These are phyloP conservation scores for Latheticus oryzae DNA, from an alignment of 2,888 invertebrate species.

Conservation along the genomic window DNA sequence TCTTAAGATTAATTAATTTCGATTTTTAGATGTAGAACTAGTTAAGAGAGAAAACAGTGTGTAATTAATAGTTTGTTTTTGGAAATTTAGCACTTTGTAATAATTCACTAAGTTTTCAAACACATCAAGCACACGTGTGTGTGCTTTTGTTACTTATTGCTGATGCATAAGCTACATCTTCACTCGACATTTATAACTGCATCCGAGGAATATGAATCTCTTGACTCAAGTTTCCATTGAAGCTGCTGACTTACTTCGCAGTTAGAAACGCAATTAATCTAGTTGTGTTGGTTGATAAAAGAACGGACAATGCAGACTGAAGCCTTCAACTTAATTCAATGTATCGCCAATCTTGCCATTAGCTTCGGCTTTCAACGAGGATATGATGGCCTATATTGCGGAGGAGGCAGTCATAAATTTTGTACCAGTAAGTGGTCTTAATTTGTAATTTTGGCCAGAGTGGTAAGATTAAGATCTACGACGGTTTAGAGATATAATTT, in stretches of 20 bases:
- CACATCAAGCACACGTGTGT: conserved; percentile 33
- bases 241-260: neutral
- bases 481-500: conserved; percentile 14
- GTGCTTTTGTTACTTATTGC: conserved; percentile 19
- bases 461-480: conserved; percentile 22
- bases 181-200: conserved; percentile 17
- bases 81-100: conserved; percentile 20
- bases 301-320: conserved; percentile 4
- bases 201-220: conserved; percentile 21
- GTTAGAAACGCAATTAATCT: conserved; percentile 11
- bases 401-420: conserved; percentile 17
- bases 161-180: conserved; percentile 31
- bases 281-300: no score
- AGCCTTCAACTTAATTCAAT: no score
- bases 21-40: conserved; percentile 26
- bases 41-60: no score
- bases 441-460: conserved; percentile 24
- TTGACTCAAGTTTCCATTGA: conserved; percentile 10
- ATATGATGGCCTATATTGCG: conserved; percentile 1
- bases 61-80: conserved; percentile 32
- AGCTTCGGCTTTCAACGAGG: neutral
- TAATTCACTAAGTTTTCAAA: conserved; percentile 27
- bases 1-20: conserved; percentile 28
- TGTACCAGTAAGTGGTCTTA: conserved; percentile 27
- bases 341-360: no score